Conservation (phyloP, 2,888 invertebrate genomes). For the Bembecia ichneumoniformis region DNA sequence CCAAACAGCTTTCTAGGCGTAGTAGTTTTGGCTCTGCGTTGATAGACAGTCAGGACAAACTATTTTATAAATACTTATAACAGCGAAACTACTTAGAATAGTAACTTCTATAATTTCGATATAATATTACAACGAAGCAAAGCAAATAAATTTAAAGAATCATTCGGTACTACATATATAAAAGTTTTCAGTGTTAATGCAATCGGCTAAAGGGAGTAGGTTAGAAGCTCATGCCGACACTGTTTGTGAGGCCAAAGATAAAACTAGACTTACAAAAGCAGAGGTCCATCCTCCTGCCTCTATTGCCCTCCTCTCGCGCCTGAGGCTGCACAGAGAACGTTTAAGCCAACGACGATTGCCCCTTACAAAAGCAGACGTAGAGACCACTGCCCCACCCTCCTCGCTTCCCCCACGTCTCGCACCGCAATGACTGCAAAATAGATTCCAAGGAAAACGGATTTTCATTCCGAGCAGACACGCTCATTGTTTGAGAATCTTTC, state of each 20-base stretch:
- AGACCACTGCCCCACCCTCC: constrained; percentile 23
- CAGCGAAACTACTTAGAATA: too few species aligned
- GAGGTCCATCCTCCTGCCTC: constrained; percentile 27
- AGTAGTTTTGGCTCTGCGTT: too few species aligned
- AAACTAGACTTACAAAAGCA: constrained; percentile 48
- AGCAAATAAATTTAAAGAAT: too few species aligned
- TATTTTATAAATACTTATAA: too few species aligned
- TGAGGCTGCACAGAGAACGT: constrained; percentile 30
- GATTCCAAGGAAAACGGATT: constrained; percentile 57
- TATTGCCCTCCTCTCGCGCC: constrained; percentile 15
- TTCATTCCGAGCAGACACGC: constrained; percentile 42
- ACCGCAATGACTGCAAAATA: constrained; percentile 26
- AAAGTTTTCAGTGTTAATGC: constrained; percentile 20
- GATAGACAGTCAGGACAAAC: too few species aligned
- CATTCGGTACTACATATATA: too few species aligned
- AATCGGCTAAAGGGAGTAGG: constrained; percentile 36
- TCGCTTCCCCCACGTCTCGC: constrained; percentile 14
- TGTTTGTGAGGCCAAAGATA: constrained; percentile 47
- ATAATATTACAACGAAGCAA: too few species aligned
- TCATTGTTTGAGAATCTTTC: constrained; percentile 54
- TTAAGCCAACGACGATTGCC: constrained; percentile 58
- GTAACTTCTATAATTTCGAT: too few species aligned
- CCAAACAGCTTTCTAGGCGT: too few species aligned
- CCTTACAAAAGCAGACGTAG: constrained; percentile 39
- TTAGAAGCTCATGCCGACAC: constrained; percentile 17